A percentile compares a stretch with the other conserved stretches of the same genome.
phyloP scores from a whole-genome alignment of 2,888 invertebrate genomes.

The Thecophora atra region DNA sequence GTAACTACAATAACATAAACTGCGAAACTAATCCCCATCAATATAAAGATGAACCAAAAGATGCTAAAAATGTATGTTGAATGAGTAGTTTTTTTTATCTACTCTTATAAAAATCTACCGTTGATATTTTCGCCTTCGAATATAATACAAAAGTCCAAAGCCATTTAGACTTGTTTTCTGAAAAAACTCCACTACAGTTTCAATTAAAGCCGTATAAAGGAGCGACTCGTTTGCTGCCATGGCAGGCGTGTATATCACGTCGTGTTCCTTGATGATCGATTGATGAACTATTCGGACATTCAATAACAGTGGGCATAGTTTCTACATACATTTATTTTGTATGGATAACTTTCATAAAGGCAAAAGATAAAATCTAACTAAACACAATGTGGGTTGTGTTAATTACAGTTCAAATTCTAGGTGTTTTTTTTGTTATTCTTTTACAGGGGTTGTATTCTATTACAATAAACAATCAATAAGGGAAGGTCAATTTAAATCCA shows the following conservation, averaged over 20 bases:
- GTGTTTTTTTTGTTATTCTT: too few relatives aligned
- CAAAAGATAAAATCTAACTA: neutral
- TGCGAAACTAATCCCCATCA: conserved; percentile 51
- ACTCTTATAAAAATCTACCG: conserved; percentile 43
- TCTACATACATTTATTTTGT: neutral
- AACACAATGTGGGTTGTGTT: neutral
- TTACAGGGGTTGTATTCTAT: too few relatives aligned
- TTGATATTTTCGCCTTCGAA: conserved; percentile 54
- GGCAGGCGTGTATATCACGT: neutral
- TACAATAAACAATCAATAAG: too few relatives aligned
- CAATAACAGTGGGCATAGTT: neutral
- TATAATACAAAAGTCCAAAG: conserved; percentile 54
- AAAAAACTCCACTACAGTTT: conserved; percentile 56
- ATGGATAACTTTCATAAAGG: neutral
- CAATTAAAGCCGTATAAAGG: conserved; percentile 47
- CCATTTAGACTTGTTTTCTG: conserved; percentile 61
- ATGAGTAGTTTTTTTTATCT: neutral
- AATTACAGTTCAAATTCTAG: too few relatives aligned
- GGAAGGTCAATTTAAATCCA: neutral
- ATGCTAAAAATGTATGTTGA: conserved; percentile 42
- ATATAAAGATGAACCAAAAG: conserved; percentile 57
- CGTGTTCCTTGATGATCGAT: neutral
- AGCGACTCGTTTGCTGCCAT: conserved; percentile 10
- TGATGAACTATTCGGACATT: neutral
- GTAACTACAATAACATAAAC: conserved; percentile 49